Percentiles rank a stretch among this genome's conserved stretches.
Evolutionary conservation across 2,888 invertebrate species (phyloP).

Genomic region (Ophonus ardosiacus): DNA sequence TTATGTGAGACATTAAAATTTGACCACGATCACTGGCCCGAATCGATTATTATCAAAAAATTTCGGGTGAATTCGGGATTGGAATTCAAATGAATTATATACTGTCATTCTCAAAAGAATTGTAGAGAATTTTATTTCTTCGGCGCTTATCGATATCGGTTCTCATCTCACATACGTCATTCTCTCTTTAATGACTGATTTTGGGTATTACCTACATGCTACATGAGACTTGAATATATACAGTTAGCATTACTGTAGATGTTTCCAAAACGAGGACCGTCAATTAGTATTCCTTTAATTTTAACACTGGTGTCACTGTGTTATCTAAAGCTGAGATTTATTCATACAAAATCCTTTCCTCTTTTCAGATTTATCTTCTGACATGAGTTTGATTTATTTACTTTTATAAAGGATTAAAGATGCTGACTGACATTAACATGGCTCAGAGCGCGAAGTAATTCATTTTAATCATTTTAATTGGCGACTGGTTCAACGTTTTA

Average conservation of each 20-base stretch:
- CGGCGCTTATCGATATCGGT: too few species aligned
- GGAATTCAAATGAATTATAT: too few species aligned
- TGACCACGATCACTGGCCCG: too few species aligned
- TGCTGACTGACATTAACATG: background rate
- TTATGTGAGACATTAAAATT: too few species aligned
- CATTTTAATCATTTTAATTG: background rate
- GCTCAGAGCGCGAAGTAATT: background rate
- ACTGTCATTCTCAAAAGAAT: too few species aligned
- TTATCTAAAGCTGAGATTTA: conserved; percentile 24
- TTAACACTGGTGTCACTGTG: conserved; percentile 30
- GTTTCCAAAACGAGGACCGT: conserved; percentile 10
- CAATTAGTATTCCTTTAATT: conserved; percentile 40
- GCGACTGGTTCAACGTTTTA: background rate
- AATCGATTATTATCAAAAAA: too few species aligned
- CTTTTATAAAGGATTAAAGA: conserved; percentile 1
- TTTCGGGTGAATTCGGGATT: too few species aligned
- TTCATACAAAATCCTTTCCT: background rate
- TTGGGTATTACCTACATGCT: conserved; percentile 27
- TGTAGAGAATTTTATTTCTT: too few species aligned
- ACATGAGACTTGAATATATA: background rate
- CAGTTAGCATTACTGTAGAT: conserved; percentile 24
- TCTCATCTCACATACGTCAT: conserved; percentile 31
- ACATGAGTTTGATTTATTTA: background rate
- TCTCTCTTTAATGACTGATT: conserved; percentile 22
- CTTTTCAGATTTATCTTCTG: background rate